These are phyloP conservation scores for Amyelois transitella DNA, from an alignment of 1,140 invertebrate species.

Conservation along the genomic window DNA sequence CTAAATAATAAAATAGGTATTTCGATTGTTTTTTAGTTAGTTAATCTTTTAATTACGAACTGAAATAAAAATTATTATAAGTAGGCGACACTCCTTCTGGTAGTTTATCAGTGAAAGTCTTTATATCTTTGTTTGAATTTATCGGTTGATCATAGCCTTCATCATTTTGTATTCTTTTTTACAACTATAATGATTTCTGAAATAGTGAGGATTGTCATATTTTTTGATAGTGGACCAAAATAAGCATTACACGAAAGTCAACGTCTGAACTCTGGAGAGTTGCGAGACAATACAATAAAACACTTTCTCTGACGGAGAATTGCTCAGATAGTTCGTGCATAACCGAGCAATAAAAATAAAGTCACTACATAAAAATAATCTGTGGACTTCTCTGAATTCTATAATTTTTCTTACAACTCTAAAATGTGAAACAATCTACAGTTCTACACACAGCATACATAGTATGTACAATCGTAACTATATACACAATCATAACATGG, in stretches of 20 bases:
- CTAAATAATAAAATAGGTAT: slow-evolving; percentile 25
- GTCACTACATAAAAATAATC: slow-evolving; percentile 24
- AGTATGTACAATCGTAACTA: slow-evolving; percentile 67
- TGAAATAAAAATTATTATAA: slow-evolving; percentile 19
- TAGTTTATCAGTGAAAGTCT: neutral
- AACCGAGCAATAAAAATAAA: neutral
- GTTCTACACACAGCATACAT: slow-evolving; percentile 65
- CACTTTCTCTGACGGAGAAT: neutral
- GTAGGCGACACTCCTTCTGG: neutral
- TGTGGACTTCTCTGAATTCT: slow-evolving; percentile 30
- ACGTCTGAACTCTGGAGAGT: neutral
- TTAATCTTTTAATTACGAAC: slow-evolving; percentile 37
- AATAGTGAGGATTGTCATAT: too few relatives aligned
- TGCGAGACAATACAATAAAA: neutral
- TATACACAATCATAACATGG: slow-evolving; percentile 62
- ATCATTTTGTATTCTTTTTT: neutral
- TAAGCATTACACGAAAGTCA: neutral
- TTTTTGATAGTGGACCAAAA: neutral
- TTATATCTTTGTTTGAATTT: neutral
- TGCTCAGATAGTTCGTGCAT: neutral
- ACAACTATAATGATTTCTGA: neutral
- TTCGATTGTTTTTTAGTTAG: slow-evolving; percentile 46
- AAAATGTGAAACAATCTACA: slow-evolving; percentile 62
- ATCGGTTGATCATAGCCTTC: neutral
- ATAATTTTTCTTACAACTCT: slow-evolving; percentile 43